Evolutionary conservation across 2,888 invertebrate genomes (phyloP).

Genomic region (Synanthedon vespiformis): DNA sequence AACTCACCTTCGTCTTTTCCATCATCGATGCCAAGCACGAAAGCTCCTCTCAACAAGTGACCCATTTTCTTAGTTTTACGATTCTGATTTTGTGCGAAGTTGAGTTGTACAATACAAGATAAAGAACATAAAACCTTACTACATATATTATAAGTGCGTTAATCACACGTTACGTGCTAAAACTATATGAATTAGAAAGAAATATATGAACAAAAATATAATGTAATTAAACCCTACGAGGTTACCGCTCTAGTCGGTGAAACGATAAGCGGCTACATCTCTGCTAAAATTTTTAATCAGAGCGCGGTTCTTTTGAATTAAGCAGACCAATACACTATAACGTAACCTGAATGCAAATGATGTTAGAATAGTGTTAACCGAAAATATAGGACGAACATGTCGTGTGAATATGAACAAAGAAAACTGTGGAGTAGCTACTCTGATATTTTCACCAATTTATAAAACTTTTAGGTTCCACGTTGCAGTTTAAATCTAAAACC

Average conservation of each 20-base stretch:
- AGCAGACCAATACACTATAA: slow-evolving; percentile 44
- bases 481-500: no score
- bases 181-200: slow-evolving; percentile 5
- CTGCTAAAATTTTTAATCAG: slow-evolving; percentile 28
- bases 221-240: slow-evolving; percentile 11
- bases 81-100: slow-evolving; percentile 57
- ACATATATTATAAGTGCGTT: slow-evolving; percentile 23
- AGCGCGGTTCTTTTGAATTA: slow-evolving; percentile 33
- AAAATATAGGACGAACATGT: slow-evolving; percentile 44
- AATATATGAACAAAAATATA: slow-evolving; percentile 16
- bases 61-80: slow-evolving; percentile 45
- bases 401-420: slow-evolving; percentile 30
- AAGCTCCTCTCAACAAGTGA: slow-evolving; percentile 52
- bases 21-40: slow-evolving; percentile 42
- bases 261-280: slow-evolving; percentile 58
- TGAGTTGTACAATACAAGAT: slow-evolving; percentile 28
- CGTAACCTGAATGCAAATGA: slow-evolving; percentile 48
- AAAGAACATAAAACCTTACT: slow-evolving; percentile 20
- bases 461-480: no score
- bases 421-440: slow-evolving; percentile 23
- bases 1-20: slow-evolving; percentile 42
- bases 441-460: no score
- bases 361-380: slow-evolving; percentile 48
- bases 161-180: not conserved
- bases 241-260: slow-evolving; percentile 60